Evolutionary conservation across 2,888 invertebrate genomes (phyloP).

Genomic region (Aleiodes alternator): DNA sequence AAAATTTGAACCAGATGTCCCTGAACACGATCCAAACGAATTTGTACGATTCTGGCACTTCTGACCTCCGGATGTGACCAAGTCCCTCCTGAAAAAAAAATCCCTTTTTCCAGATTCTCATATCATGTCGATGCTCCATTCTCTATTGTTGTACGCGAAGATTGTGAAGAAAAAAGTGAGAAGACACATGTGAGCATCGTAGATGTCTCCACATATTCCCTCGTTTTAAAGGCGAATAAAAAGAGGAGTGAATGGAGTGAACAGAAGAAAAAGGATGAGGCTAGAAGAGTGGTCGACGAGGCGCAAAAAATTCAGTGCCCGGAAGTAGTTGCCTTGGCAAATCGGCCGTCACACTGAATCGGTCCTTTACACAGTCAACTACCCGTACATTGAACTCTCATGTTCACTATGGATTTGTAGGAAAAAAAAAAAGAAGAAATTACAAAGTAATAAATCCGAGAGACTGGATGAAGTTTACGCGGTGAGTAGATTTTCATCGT

Average conservation of each 20-base stretch:
- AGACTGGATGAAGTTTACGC: neutral
- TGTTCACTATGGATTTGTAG: too few species aligned
- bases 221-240: neutral
- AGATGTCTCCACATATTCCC: neutral
- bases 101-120: slow-evolving; percentile 5
- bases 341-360: slow-evolving; percentile 13
- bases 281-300: neutral
- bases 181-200: slow-evolving; percentile 2
- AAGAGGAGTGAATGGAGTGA: neutral
- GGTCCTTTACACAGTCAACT: too few species aligned
- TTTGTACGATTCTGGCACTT: slow-evolving; percentile 49
- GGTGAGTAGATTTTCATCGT: slow-evolving; percentile 6
- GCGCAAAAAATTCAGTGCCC: slow-evolving; percentile 20
- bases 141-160: neutral
- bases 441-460: slow-evolving; percentile 6
- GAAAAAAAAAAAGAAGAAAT: too few species aligned
- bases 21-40: slow-evolving; percentile 47
- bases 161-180: too few species aligned
- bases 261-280: too few species aligned
- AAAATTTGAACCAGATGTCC: slow-evolving; percentile 54
- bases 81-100: slow-evolving; percentile 9
- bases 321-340: slow-evolving; percentile 22
- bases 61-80: slow-evolving; percentile 37
- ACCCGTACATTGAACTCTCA: neutral
- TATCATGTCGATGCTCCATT: slow-evolving; percentile 10